Evolutionary conservation across 2,888 invertebrate species (phyloP).

Genomic region (Hypomecis atomaria): DNA sequence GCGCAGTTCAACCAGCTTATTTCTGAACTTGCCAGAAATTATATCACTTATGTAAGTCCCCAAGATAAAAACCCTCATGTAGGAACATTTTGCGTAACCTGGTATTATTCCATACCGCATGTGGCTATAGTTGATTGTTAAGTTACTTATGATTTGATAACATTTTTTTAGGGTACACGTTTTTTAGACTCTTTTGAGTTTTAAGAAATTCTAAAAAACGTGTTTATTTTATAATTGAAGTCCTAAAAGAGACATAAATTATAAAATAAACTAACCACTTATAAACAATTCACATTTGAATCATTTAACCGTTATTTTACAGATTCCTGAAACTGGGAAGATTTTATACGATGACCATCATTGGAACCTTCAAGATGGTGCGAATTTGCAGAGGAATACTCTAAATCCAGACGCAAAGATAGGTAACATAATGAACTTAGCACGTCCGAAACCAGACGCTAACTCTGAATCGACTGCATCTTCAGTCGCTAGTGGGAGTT

Average conservation of each 20-base stretch:
- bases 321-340: slow-evolving; percentile 70
- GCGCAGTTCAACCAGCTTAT: slow-evolving; percentile 74
- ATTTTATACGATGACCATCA: slow-evolving; percentile 66
- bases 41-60: slow-evolving; percentile 68
- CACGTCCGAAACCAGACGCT: slow-evolving; percentile 60
- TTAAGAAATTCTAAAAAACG: too few species aligned
- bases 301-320: slow-evolving; percentile 38
- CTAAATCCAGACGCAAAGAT: slow-evolving; percentile 55
- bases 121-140: too few species aligned
- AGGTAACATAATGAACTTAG: slow-evolving; percentile 72
- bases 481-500: slow-evolving; percentile 68
- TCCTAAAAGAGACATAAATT: too few species aligned
- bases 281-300: too few species aligned
- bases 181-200: too few species aligned
- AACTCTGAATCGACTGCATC: slow-evolving; percentile 65
- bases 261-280: too few species aligned
- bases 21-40: slow-evolving; percentile 66
- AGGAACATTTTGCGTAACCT: too few species aligned
- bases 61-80: too few species aligned
- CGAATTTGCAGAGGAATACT: slow-evolving; percentile 33
- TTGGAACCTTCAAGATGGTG: slow-evolving; percentile 56
- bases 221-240: too few species aligned
- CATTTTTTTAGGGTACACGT: too few species aligned
- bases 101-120: too few species aligned
- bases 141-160: too few species aligned